Evolutionary conservation across 2,888 invertebrate species (phyloP).

Genomic region (Pharmacophagus antenor): DNA sequence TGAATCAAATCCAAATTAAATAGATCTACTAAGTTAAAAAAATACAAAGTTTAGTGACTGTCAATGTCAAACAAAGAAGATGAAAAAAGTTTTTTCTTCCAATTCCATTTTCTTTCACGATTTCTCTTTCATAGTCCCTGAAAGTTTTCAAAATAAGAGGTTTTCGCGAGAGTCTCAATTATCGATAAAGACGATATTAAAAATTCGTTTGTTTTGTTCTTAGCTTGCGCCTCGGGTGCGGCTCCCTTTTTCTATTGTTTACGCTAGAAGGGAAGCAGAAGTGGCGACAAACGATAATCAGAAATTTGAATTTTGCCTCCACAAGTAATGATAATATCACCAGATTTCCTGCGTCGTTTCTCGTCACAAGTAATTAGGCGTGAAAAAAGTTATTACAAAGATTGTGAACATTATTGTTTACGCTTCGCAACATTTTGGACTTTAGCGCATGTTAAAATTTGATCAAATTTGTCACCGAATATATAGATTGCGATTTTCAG

Average conservation of each 20-base stretch:
- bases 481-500: background rate
- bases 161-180: constrained; percentile 79
- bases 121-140: constrained; percentile 77
- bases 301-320: constrained; percentile 74
- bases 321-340: constrained; percentile 70
- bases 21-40: constrained; percentile 69
- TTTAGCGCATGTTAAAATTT: too few relatives aligned
- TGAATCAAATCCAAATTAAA: constrained; percentile 76
- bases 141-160: constrained; percentile 80
- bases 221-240: constrained; percentile 68
- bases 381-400: constrained; percentile 64
- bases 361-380: constrained; percentile 71
- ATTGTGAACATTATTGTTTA: constrained; percentile 23
- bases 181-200: constrained; percentile 81
- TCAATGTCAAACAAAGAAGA: constrained; percentile 81
- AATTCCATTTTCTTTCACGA: constrained; percentile 77
- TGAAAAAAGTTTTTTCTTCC: constrained; percentile 79
- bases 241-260: constrained; percentile 78
- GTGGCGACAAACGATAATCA: constrained; percentile 73
- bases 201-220: constrained; percentile 81
- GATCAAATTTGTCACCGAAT: too few relatives aligned
- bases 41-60: constrained; percentile 76
- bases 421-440: constrained; percentile 4
- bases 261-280: constrained; percentile 68
- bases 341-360: constrained; percentile 72